Evolutionary conservation across 2,113 vertebrate species (phyloP), one percentile per base, ranked within the genome.

Genomic region (Lota lota): DNA sequence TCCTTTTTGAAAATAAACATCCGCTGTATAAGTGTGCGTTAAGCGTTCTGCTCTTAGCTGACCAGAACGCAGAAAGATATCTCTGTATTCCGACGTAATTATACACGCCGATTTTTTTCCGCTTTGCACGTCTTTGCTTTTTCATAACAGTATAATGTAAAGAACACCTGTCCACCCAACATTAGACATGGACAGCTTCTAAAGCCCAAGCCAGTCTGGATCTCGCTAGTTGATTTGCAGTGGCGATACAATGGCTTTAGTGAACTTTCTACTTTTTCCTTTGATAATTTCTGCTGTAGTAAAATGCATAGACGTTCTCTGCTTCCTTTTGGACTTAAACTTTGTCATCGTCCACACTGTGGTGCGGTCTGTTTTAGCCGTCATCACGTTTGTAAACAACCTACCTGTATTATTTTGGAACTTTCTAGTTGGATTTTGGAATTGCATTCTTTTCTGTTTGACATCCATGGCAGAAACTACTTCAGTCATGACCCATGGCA

Each of bases 311-410:
- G 95, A 98, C 67, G 74, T 93, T 36, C 72, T 93, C 53, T 81
- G 91, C 4, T 81, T 99, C 56, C 61, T 97, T 74, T 80, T 99
- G 88, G 96, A 98, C 76, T 50, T 99, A 58, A 95, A 98, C 78
- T 98, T 97, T 68, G 75, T 95, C 75, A 70, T 96, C 4, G 93
- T 98, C 22, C 96, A 94, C 72, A 94, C 90, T 1, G 61, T 95
- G 47, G 85, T 99, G 19, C 90, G 91, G 20, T 80, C 87, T 1
- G 47, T 95, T 64, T 77, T 93, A 16, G 91, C 90, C 74, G 83
- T 93, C 0, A 19, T 95, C 7, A 20, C 89, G 56, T 92, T 97
- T 22, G 64, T 93, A 51, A 88, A 74, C 85, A 89, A 79, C 85
- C 78, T 97, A 18, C 95, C 95, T 5, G 70, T 83, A 15, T 83